Evolutionary conservation across 2,888 invertebrate genomes (phyloP), one percentile per base, ranked within the genome.

Genomic region (Calliphora vomitoria): DNA sequence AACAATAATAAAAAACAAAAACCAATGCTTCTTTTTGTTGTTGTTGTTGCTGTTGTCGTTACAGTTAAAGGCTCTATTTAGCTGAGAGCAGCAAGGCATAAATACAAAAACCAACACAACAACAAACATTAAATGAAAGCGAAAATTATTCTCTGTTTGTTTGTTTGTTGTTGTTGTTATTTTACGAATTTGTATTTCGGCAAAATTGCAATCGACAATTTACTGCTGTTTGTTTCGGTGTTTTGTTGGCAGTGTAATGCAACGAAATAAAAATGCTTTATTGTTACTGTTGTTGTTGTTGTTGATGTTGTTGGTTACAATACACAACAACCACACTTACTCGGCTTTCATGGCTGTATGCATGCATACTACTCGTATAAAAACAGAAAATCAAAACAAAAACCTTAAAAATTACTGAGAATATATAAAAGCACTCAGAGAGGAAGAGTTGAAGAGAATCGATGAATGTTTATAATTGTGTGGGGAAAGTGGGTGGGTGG

Each of bases 201-300:
- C 41, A 44, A 84, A 82, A 85, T 69, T 78, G 82, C 82, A 82
- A 85, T 87, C 68, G 82, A 64, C 71, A 87, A 79, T 79, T 78
- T 76, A 78, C 41, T 69, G 25, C 11, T 13, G 62, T 41, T 53
- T 38, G 13, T 60, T 60, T 58, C 15, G 4, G 41, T 5, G 31
- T 62, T 35, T 13, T 11, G 18, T 25, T 25, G 25, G 1, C 25
- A 25, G 25, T 80, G 31, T 64, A 68, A 62, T 15, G 55, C 79
- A 66, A n/a, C 11, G 38, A 38, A 74, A 78, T 44, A 31, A 68
- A 58, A 79, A 58, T 18, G 4, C 0, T 58, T 68, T 68, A 47
- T 13, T 15, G 15, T 58, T 41, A 31, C 18, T 44, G 25, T 25
- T 25, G 25, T 58, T 41, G 44, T 44, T 44, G 25, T 25, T 44